A percentile compares a stretch with the other conserved stretches of the same genome.
Conservation (phyloP, 2,888 invertebrate species). For the Sarcophaga carnaria region DNA sequence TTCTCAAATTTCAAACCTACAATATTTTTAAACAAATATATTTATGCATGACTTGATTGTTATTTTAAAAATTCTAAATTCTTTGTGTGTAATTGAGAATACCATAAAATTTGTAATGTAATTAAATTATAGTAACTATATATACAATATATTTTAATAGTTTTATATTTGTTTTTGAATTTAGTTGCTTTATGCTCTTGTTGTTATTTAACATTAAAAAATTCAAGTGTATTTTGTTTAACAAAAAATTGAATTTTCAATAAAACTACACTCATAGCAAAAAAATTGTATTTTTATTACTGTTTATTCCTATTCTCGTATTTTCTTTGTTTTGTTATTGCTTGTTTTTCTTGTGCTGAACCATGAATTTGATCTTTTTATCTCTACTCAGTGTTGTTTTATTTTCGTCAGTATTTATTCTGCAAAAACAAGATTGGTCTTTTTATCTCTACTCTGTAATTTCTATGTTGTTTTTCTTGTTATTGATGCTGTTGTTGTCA, state of each 20-base stretch:
- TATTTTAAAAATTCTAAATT: background rate
- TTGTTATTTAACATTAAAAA: slow-evolving; percentile 3
- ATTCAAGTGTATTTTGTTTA: slow-evolving; percentile 8
- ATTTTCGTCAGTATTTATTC: too few species aligned
- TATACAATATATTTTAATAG: background rate
- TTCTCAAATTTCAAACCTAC: too few species aligned
- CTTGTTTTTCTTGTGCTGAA: too few species aligned
- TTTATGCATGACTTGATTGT: background rate
- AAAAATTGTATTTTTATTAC: background rate
- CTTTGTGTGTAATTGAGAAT: background rate
- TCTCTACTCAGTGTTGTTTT: too few species aligned
- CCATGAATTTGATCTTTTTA: too few species aligned
- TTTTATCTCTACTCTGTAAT: too few species aligned
- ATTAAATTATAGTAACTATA: slow-evolving; percentile 9
- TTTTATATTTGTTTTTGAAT: slow-evolving; percentile 17
- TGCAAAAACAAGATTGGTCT: too few species aligned
- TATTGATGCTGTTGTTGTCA: too few species aligned
- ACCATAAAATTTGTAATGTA: slow-evolving; percentile 13
- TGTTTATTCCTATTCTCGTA: background rate
- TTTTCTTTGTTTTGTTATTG: background rate
- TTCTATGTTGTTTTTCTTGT: too few species aligned
- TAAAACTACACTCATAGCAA: background rate
- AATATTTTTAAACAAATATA: too few species aligned
- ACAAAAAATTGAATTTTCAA: slow-evolving; percentile 2
- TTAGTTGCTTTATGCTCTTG: slow-evolving; percentile 20